phyloP scores from a whole-genome alignment of 2,797 vertebrate species.

The Enteromius afrohamiltoni region DNA sequence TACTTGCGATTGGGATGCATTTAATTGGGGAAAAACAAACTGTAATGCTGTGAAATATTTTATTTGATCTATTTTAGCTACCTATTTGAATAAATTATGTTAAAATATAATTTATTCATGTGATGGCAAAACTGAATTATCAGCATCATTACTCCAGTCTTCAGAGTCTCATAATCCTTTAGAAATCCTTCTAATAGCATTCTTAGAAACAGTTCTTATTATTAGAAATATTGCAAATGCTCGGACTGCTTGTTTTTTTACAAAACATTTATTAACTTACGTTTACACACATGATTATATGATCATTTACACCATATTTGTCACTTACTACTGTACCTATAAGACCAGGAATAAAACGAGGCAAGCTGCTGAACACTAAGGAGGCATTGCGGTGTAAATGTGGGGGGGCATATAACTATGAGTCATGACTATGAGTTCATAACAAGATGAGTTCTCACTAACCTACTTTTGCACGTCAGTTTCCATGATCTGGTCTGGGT shows the following conservation, averaged over 20 bases:
- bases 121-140: neutral
- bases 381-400: neutral
- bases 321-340: neutral
- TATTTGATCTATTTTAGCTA: neutral
- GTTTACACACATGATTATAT: neutral
- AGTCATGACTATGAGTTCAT: neutral
- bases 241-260: no score
- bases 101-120: neutral
- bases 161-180: neutral
- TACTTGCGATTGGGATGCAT: neutral
- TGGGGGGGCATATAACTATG: neutral
- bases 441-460: neutral
- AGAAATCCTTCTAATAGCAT: neutral
- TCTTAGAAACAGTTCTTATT: neutral
- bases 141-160: neutral
- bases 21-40: neutral
- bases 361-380: neutral
- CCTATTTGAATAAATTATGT: neutral
- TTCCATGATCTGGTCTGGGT: constrained; percentile 14
- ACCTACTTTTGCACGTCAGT: constrained; percentile 6
- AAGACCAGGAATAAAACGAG: neutral
- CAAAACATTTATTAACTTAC: no score
- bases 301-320: neutral
- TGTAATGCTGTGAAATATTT: neutral
- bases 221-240: neutral